Conservation (phyloP, 2,113 vertebrate genomes). For the Lasiurus cinereus region DNA sequence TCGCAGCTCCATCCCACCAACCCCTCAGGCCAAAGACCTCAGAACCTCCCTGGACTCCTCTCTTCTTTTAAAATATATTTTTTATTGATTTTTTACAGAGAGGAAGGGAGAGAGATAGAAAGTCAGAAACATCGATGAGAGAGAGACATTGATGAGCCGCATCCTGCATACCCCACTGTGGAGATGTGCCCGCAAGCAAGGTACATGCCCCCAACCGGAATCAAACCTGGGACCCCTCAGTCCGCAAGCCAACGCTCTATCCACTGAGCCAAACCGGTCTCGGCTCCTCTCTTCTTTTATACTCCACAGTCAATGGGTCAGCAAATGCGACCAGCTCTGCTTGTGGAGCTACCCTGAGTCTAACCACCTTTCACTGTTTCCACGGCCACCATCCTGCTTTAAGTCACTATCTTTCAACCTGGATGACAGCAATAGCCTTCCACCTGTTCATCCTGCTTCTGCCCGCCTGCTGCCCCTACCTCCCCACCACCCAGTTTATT, state of each 20-base stretch:
- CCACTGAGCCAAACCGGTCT: no score
- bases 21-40: background rate
- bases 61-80: background rate
- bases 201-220: no score
- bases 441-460: background rate
- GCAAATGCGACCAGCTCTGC: background rate
- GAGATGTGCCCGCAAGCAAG: no score
- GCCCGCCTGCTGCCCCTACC: no score
- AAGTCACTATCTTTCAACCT: background rate
- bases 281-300: background rate
- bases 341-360: background rate
- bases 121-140: no score
- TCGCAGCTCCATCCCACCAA: background rate
- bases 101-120: no score
- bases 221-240: no score
- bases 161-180: no score
- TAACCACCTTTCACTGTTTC: background rate
- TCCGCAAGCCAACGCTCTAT: no score
- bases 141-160: no score
- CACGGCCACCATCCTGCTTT: background rate
- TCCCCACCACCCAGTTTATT: background rate
- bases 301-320: background rate
- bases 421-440: background rate
- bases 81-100: no score
- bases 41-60: background rate